Evolutionary conservation across 2,888 invertebrate species (phyloP), one percentile per base, ranked within the genome.

Genomic region (Caenorhabditis auriculariae): DNA sequence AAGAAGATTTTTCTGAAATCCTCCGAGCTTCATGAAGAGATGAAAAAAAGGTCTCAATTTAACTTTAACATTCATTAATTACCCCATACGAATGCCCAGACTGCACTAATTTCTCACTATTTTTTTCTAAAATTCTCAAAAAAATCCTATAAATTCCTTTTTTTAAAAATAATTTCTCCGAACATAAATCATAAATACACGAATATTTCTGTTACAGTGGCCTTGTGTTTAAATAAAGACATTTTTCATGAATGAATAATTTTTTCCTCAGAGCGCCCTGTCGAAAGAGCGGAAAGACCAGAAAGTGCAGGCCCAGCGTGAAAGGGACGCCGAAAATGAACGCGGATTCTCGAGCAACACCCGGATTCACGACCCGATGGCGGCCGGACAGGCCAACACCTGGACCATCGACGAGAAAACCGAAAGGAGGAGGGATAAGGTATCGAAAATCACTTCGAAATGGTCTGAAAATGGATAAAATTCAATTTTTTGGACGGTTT

Each of bases 211-310:
- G n/a, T n/a, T n/a, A n/a, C n/a, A n/a, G n/a, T n/a, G n/a, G n/a
- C n/a, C n/a, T n/a, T n/a, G n/a, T n/a, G n/a, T n/a, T 32, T 32
- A 9, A 21, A 44, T 44, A 21, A 44, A 44, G n/a, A 9, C 19
- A 21, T 9, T 32, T 12, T 9, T 9, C 7, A 44, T 9, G 26
- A 9, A 44, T 9, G 26, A 45, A 12, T 32, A 47, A 21, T 29
- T 29, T 15, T 28, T 17, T 9, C 43, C 59, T 46, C 21, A 72
- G 83, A 91, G 91, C 12, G 98, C 98, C 0, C 83, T 99, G 41
- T 91, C 96, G 0, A 99, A 99, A 81, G 98, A 99, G 82, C 86
- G 98, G 49, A 85, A 96, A 42, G 98, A 98, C 82, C 88, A 91
- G 78, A 96, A 98, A 84, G 92, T 93, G 46, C 82, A 83, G 55